phyloP scores from a whole-genome alignment of 2,797 vertebrate genomes.

The Gouania willdenowi region DNA sequence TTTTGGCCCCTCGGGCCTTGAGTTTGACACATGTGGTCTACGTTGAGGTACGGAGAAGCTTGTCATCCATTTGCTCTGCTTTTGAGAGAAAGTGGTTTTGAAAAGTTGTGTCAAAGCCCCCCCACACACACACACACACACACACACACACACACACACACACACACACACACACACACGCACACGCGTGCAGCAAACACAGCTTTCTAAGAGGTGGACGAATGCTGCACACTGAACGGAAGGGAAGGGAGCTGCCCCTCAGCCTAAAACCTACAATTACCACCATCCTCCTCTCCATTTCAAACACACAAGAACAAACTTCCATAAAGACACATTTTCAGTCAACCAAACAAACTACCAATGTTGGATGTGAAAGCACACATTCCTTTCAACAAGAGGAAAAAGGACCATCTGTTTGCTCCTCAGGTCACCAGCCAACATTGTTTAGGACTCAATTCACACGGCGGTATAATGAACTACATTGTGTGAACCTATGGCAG shows the following conservation, averaged over 20 bases:
- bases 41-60: constrained; percentile 17
- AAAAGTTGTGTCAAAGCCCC: constrained; percentile 49
- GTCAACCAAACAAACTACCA: constrained; percentile 21
- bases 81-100: constrained; percentile 53
- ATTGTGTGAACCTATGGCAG: constrained; percentile 20
- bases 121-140: constrained; percentile 47
- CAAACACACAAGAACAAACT: neutral
- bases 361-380: constrained; percentile 20
- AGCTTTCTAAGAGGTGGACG: no score
- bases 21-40: no score
- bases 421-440: constrained; percentile 45
- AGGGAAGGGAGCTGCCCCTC: constrained; percentile 47
- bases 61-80: constrained; percentile 34
- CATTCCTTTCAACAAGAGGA: constrained; percentile 32
- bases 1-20: no score
- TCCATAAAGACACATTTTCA: constrained; percentile 9
- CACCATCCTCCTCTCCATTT: neutral
- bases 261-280: constrained; percentile 35
- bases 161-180: constrained; percentile 57
- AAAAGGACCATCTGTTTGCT: constrained; percentile 55
- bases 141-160: constrained; percentile 52
- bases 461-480: constrained; percentile 20
- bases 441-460: constrained; percentile 37
- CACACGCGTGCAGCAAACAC: no score
- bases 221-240: constrained; percentile 63